A percentile compares a stretch with the other conserved stretches of the same genome.
These are phyloP conservation scores for Adineta ricciae DNA, from an alignment of 2,888 invertebrate species.

Conservation along the genomic window DNA sequence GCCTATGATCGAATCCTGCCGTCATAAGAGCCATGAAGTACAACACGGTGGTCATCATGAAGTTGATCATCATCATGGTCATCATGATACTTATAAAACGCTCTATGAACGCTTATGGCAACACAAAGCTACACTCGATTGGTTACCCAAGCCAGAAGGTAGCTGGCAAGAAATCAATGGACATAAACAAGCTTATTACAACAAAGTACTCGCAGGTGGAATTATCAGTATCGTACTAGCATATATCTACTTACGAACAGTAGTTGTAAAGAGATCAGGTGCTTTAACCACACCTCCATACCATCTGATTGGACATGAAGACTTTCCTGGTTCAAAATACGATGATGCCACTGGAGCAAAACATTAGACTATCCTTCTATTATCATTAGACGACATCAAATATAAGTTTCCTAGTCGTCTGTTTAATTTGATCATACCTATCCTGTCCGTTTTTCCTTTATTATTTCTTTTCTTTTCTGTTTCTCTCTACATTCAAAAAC, in stretches of 20 bases:
- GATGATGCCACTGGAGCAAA: background rate
- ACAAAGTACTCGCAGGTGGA: background rate
- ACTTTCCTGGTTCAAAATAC: background rate
- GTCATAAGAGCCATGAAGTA: background rate
- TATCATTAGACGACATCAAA: too few relatives aligned
- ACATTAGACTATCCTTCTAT: too few relatives aligned
- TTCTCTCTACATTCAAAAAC: too few relatives aligned
- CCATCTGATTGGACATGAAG: conserved; percentile 19
- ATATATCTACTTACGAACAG: background rate
- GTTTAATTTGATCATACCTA: too few relatives aligned
- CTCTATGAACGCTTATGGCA: background rate
- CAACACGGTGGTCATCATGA: background rate
- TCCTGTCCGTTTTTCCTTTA: too few relatives aligned
- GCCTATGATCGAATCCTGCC: background rate
- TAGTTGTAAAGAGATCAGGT: background rate
- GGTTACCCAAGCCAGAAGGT: conserved; percentile 1
- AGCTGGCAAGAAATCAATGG: background rate
- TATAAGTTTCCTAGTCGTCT: too few relatives aligned
- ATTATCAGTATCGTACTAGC: background rate
- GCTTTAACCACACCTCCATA: background rate
- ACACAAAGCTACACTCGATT: background rate
- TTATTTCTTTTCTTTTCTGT: too few relatives aligned
- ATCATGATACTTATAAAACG: background rate
- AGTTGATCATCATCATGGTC: background rate
- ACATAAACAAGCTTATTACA: background rate